Conservation (phyloP, 2,888 invertebrate genomes). For the Halocaridina rubra region DNA sequence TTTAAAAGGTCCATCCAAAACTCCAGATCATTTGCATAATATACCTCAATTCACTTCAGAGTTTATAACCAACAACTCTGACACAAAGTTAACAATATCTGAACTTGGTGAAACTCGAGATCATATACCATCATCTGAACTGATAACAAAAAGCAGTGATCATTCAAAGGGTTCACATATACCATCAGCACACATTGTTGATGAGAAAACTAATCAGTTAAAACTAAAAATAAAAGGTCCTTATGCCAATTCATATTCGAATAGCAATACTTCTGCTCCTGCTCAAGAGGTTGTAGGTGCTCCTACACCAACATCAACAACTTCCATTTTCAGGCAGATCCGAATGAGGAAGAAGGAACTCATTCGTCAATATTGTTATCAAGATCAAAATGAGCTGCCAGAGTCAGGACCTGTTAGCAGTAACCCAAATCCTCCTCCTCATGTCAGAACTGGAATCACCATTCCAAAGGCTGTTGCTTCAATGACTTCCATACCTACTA, state of each 20-base stretch:
- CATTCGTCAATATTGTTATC: slow-evolving; percentile 76
- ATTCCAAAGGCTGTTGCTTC: slow-evolving; percentile 91
- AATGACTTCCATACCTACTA: slow-evolving; percentile 86
- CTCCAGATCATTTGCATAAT: slow-evolving; percentile 18
- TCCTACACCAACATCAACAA: slow-evolving; percentile 48
- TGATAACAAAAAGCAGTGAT: slow-evolving; percentile 1
- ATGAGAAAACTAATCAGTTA: slow-evolving; percentile 75
- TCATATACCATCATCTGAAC: slow-evolving; percentile 8
- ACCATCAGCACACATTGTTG: slow-evolving; percentile 47
- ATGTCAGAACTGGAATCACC: slow-evolving; percentile 77
- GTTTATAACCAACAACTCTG: not conserved
- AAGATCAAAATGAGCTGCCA: slow-evolving; percentile 28
- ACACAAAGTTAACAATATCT: slow-evolving; percentile 17
- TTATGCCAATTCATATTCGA: slow-evolving; percentile 76
- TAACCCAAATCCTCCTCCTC: slow-evolving; percentile 43
- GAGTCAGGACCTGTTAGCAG: slow-evolving; percentile 22
- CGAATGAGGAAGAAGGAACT: slow-evolving; percentile 92
- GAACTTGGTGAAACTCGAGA: slow-evolving; percentile 32
- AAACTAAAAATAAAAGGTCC: slow-evolving; percentile 93
- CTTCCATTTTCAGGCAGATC: slow-evolving; percentile 74
- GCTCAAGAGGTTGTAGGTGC: slow-evolving; percentile 38
- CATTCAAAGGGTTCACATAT: slow-evolving; percentile 28
- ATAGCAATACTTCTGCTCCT: slow-evolving; percentile 74
- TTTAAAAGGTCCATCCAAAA: slow-evolving; percentile 37
- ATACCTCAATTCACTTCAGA: slow-evolving; percentile 16